Evolutionary conservation across 1,140 invertebrate species (phyloP).

Genomic region (Phymorhynchus buccinoides): DNA sequence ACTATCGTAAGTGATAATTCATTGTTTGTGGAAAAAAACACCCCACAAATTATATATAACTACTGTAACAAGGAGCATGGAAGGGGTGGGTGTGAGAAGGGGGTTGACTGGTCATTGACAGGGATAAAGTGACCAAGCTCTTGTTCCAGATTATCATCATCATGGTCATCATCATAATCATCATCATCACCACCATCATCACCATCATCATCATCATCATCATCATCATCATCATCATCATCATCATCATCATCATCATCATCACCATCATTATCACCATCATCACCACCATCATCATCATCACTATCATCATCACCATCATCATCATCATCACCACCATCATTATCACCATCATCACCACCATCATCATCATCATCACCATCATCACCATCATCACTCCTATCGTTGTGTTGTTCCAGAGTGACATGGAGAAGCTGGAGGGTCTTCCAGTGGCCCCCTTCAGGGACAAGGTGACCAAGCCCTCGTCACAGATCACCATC

Average conservation of each 20-base stretch:
- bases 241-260: conserved; percentile 26
- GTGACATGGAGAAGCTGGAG: conserved; percentile 87
- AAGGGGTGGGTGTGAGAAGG: too few relatives aligned
- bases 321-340: too few relatives aligned
- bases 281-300: background rate
- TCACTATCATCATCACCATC: too few relatives aligned
- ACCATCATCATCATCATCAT: conserved; percentile 6
- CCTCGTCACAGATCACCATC: conserved; percentile 88
- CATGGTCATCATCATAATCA: too few relatives aligned
- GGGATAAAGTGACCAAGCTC: background rate
- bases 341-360: too few relatives aligned
- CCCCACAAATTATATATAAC: too few relatives aligned
- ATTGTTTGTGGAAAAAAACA: too few relatives aligned
- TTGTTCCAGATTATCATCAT: background rate
- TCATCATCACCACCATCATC: background rate
- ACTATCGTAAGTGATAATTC: too few relatives aligned
- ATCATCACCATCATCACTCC: too few relatives aligned
- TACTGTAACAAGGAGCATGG: too few relatives aligned
- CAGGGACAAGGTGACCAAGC: conserved; percentile 90
- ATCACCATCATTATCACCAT: conserved; percentile 24
- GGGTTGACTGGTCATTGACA: too few relatives aligned
- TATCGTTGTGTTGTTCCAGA: conserved; percentile 76
- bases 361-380: too few relatives aligned
- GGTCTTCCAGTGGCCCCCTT: conserved; percentile 89
- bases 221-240: conserved; percentile 28